A percentile compares a stretch with the other conserved stretches of the same genome.
Evolutionary conservation across 2,797 vertebrate species (phyloP).

Genomic region (Gallinago nigripennis): DNA sequence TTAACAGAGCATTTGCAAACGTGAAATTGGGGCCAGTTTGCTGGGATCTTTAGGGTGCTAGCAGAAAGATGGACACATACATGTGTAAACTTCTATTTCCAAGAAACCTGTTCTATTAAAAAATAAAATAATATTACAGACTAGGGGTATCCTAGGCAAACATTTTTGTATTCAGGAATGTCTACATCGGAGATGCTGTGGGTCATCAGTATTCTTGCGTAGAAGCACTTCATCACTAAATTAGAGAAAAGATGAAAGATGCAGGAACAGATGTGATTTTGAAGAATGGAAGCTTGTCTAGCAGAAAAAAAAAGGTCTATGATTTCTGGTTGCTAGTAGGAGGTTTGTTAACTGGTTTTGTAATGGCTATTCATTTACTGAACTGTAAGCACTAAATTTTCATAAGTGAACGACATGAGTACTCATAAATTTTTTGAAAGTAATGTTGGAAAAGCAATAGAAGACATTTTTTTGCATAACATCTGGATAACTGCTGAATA

Average conservation of each 20-base stretch:
- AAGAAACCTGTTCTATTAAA: background rate
- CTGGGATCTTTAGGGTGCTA: background rate
- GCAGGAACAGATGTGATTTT: background rate
- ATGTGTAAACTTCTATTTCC: background rate
- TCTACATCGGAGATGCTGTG: background rate
- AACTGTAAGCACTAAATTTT: background rate
- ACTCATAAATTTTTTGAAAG: background rate
- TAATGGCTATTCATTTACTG: background rate
- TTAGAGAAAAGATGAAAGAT: background rate
- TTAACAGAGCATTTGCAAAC: background rate
- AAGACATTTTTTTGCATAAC: background rate
- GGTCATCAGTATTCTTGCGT: background rate
- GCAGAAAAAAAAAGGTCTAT: background rate
- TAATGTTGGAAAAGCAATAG: background rate
- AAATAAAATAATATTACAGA: background rate
- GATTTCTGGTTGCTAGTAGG: background rate
- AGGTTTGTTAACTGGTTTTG: background rate
- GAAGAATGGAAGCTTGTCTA: background rate
- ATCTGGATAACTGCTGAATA: background rate
- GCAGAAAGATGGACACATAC: background rate
- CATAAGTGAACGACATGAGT: background rate
- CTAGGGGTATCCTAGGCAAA: background rate
- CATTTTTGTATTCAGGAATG: background rate
- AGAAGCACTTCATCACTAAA: background rate
- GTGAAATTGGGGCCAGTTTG: background rate